Conservation (phyloP, 2,113 vertebrate species). For the Nycticebus coucang region DNA sequence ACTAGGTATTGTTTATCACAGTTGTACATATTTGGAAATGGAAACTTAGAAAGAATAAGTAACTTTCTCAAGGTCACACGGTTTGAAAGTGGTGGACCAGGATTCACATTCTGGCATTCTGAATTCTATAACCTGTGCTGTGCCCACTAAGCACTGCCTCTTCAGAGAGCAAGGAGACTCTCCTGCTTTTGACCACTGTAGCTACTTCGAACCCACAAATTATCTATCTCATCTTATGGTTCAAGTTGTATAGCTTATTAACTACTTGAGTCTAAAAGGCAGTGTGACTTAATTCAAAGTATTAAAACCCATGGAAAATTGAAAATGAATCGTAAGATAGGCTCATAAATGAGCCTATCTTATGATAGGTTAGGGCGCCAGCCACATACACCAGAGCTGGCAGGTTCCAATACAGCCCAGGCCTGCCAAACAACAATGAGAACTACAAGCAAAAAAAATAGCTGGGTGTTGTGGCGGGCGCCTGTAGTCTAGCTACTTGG, state of each 20-base stretch:
- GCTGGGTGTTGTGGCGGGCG: no score
- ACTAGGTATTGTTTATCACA: not conserved
- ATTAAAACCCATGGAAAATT: conserved; percentile 34
- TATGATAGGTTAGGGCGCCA: no score
- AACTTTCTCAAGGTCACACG: not conserved
- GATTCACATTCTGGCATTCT: not conserved
- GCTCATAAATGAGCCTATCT: no score
- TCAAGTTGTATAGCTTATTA: not conserved
- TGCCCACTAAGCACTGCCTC: not conserved
- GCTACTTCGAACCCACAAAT: rapidly evolving
- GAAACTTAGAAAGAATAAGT: conserved; percentile 3
- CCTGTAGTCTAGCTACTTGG: no score
- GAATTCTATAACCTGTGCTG: not conserved
- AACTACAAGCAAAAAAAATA: no score
- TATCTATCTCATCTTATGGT: not conserved
- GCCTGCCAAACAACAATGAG: no score
- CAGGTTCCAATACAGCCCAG: no score
- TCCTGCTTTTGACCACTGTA: not conserved
- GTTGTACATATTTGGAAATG: conserved; percentile 17
- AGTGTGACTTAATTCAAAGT: not conserved
- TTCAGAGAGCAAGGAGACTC: not conserved
- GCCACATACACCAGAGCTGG: no score
- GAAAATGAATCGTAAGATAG: not conserved
- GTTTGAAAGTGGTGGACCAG: not conserved
- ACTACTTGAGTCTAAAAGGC: conserved; percentile 27